Base-by-base conservation (phyloP, 1,140 invertebrate species). In the Drosophila lacteicornis region DNA sequence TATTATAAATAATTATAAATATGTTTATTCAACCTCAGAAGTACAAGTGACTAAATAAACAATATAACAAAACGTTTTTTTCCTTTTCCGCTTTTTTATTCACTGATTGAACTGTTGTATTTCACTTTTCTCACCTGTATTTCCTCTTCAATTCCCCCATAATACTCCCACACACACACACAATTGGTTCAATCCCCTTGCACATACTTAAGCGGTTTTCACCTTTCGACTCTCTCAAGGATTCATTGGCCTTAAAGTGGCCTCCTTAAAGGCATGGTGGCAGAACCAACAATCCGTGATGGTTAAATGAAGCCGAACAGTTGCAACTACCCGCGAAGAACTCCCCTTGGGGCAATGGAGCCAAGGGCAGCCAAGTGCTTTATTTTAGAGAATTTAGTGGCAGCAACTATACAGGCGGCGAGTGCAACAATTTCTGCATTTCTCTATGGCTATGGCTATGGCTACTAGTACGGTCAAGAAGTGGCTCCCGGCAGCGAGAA, bases 321-420 rank as follows among this genome's bases (percentile, higher is more conserved):
- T 68, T 53, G 42, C 36, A 36, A 57, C 66, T 85, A 50, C 36
- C 27, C 12, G 17, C 30, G 19, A 47, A 43, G 46, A 42, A 25
- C 55, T 22, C 43, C 30, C 66, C 46, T 25, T 38, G 22, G 22
- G 19, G 47, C 46, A 63, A 65, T 47, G 40, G 71, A 79, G 58
- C 67, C 67, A 46, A 67, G 62, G 67, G 62, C 66, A 51, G 30
- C 38, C 38, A 27, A 62, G 38, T 66, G 79, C 50, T 83, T 69
- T 63, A 81, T 85, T 85, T 85, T 69, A 71, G 77, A 78, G 58
- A 82, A 76, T 86, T 76, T 86, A 82, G 75, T 73, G 67, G 75
- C 75, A 19, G 50, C 55, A 45, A 65, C 68, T 78, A 55, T 42
- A 25, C 36, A 38, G 53, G 38, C 53, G 59, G 60, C 63, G 71